Evolutionary conservation across 2,113 vertebrate genomes (phyloP).

Genomic region (Alethe castanea): DNA sequence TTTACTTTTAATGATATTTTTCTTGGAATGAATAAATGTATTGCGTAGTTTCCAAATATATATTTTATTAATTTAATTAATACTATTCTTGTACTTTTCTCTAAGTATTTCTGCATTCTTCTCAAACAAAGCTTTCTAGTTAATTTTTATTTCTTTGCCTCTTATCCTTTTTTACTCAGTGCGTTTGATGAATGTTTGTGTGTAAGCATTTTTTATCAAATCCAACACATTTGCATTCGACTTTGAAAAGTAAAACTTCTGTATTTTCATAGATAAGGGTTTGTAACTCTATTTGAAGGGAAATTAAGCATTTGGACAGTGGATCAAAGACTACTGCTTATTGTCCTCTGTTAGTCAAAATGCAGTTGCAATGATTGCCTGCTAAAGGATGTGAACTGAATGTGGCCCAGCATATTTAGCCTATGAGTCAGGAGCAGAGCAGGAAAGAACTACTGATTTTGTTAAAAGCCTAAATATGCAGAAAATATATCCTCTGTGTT

Average conservation of each 20-base stretch:
- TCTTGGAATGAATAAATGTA: not conserved
- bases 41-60: not conserved
- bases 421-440: not conserved
- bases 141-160: not conserved
- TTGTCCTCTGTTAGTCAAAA: not conserved
- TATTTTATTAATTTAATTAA: not conserved
- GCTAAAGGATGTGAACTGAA: not conserved
- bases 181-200: not conserved
- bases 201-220: not conserved
- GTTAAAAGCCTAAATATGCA: not conserved
- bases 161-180: not conserved
- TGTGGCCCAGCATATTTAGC: not conserved
- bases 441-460: not conserved
- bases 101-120: not conserved
- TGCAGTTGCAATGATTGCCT: not conserved
- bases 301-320: not conserved
- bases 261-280: not conserved
- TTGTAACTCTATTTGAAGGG: not conserved
- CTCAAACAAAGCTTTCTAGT: not conserved
- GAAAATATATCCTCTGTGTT: not conserved
- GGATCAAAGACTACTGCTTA: not conserved
- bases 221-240: not conserved
- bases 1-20: not conserved
- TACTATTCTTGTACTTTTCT: not conserved
- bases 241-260: constrained; percentile 5